These are phyloP conservation scores for Ctenosaura bakeri DNA, from an alignment of 2,797 vertebrate species.

Conservation along the genomic window DNA sequence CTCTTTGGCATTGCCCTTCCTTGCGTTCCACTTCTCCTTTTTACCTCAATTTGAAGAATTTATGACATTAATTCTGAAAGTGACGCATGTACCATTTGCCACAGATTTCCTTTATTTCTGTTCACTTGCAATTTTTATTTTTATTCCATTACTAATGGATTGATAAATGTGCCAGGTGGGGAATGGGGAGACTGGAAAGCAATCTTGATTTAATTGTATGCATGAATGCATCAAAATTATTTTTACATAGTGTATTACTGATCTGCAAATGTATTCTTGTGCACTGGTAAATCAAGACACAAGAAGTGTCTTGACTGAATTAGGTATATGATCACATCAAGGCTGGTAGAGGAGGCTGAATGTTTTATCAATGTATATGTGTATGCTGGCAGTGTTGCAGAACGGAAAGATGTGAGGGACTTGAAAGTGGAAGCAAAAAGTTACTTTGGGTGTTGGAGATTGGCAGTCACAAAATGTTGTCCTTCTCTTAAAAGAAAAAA, in stretches of 20 bases:
- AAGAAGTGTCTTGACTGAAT: slow-evolving; percentile 6
- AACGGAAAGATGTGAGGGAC: not conserved
- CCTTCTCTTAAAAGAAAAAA: no score
- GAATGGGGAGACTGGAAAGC: not conserved
- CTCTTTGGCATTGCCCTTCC: not conserved
- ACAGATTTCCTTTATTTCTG: not conserved
- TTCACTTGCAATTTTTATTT: not conserved
- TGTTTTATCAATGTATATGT: not conserved
- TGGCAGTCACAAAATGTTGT: no score
- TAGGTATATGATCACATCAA: not conserved
- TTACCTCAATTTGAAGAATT: not conserved
- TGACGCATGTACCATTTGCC: not conserved
- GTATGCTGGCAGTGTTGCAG: not conserved
- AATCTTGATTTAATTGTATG: not conserved
- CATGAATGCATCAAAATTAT: not conserved
- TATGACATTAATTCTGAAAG: not conserved
- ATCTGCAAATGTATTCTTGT: not conserved
- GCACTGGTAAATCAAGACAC: not conserved
- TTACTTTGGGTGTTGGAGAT: no score
- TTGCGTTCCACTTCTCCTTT: not conserved
- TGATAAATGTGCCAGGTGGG: not conserved
- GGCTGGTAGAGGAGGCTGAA: not conserved
- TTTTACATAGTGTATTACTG: not conserved
- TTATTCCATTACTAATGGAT: not conserved
- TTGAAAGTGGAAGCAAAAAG: not conserved